phyloP scores from a whole-genome alignment of 2,888 invertebrate species.

The Caenorhabditis parvicauda region DNA sequence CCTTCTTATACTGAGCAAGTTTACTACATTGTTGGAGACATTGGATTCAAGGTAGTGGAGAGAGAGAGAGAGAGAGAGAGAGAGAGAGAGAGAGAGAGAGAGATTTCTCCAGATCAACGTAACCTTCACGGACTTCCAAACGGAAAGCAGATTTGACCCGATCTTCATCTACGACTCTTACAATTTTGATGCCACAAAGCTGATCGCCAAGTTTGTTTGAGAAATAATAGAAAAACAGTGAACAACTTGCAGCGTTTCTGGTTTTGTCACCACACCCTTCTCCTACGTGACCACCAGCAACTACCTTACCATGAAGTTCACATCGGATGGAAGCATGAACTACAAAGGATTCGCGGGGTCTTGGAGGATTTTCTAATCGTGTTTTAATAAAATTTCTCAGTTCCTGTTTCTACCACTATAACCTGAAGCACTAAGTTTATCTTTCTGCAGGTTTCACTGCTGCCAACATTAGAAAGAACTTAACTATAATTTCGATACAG shows the following conservation, averaged over 20 bases:
- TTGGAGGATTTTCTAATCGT: conserved; percentile 14
- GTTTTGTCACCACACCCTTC: conserved; percentile 10
- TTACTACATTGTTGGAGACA: conserved; percentile 13
- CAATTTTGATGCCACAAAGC: conserved; percentile 1
- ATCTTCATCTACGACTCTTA: conserved; percentile 18
- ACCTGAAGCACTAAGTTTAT: no score
- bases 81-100: no score
- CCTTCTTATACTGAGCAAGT: conserved; percentile 60
- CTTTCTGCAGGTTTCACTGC: no score
- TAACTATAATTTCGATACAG: no score
- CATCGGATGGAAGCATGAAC: conserved; percentile 13
- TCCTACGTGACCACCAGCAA: conserved; percentile 16
- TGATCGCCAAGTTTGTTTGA: conserved; percentile 13
- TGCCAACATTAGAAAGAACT: no score
- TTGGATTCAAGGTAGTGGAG: no score
- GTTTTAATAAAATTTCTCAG: neutral
- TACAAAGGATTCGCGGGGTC: conserved; percentile 16
- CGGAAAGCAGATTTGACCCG: conserved; percentile 11
- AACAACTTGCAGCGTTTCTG: conserved; percentile 14
- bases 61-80: no score
- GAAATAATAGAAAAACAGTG: no score
- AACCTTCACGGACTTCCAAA: conserved; percentile 21
- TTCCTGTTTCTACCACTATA: no score
- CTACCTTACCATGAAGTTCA: conserved; percentile 16
- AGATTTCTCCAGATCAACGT: conserved; percentile 20